Percentiles rank a stretch among this genome's conserved stretches.
phyloP scores from a whole-genome alignment of 2,797 vertebrate genomes.

The Sardinella longiceps region DNA sequence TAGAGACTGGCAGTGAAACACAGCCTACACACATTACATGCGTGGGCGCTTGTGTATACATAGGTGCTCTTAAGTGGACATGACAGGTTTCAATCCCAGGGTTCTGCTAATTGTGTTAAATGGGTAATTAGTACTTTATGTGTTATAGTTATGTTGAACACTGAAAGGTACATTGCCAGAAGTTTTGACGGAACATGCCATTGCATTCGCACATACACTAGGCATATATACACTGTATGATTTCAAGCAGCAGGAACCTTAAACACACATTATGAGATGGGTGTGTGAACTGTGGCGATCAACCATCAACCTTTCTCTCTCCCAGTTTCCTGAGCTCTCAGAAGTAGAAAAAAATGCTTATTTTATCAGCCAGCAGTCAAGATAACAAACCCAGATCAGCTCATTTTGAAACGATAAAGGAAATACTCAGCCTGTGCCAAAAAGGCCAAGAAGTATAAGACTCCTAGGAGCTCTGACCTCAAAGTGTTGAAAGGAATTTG shows the following conservation, averaged over 20 bases:
- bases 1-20: not conserved
- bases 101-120: not conserved
- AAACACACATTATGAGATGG: not conserved
- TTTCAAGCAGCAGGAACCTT: not conserved
- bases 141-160: not conserved
- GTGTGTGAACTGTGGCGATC: not conserved
- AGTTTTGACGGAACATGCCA: constrained; percentile 3
- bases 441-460: not conserved
- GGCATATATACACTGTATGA: no score
- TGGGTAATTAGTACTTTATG: no score
- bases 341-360: not conserved
- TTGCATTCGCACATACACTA: not conserved
- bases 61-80: not conserved
- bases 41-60: not conserved
- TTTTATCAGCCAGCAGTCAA: not conserved
- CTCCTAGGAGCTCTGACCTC: not conserved
- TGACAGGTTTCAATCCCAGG: not conserved
- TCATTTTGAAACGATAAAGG: not conserved
- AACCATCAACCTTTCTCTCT: not conserved
- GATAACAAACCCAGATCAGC: constrained; percentile 9
- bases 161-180: not conserved
- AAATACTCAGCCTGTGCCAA: constrained; percentile 1
- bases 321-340: not conserved
- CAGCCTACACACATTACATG: not conserved
- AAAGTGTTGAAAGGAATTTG: constrained; percentile 18